Conservation (phyloP, 2,888 invertebrate genomes). For the Synergus umbraculus region DNA sequence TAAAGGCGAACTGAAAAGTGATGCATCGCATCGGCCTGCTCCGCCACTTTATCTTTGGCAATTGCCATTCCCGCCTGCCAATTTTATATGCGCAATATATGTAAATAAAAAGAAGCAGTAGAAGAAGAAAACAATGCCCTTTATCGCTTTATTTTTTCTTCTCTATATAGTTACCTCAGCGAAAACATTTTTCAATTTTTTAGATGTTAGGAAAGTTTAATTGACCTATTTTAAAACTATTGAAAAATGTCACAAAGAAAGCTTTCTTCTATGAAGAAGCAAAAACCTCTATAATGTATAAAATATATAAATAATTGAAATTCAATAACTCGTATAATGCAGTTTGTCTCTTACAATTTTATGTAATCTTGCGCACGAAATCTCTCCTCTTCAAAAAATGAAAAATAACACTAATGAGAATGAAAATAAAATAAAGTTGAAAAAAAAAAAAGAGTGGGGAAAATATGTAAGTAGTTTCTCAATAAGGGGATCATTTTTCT, state of each 20-base stretch:
- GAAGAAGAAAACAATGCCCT: background rate
- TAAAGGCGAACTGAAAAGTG: conserved; percentile 5
- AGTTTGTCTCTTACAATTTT: background rate
- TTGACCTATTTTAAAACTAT: background rate
- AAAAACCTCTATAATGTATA: too few species aligned
- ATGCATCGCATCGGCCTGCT: conserved; percentile 17
- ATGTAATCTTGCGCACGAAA: background rate
- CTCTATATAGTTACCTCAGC: background rate
- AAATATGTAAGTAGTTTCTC: background rate
- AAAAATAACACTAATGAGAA: background rate
- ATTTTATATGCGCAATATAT: background rate
- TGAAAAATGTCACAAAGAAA: background rate
- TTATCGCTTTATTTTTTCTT: conserved; percentile 16
- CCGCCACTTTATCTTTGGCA: conserved; percentile 5
- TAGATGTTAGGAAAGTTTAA: too few species aligned
- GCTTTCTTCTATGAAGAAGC: too few species aligned
- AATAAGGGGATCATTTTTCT: background rate
- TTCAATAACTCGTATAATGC: background rate
- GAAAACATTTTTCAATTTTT: background rate
- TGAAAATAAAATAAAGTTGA: background rate
- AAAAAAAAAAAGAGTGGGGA: background rate
- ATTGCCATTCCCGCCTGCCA: conserved; percentile 7
- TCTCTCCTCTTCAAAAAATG: background rate
- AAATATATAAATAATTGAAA: background rate
- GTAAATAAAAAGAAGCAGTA: conserved; percentile 3